Percentiles rank a stretch among this genome's conserved stretches.
Conservation (phyloP, 1,140 invertebrate genomes). For the Danaus melanippus region DNA sequence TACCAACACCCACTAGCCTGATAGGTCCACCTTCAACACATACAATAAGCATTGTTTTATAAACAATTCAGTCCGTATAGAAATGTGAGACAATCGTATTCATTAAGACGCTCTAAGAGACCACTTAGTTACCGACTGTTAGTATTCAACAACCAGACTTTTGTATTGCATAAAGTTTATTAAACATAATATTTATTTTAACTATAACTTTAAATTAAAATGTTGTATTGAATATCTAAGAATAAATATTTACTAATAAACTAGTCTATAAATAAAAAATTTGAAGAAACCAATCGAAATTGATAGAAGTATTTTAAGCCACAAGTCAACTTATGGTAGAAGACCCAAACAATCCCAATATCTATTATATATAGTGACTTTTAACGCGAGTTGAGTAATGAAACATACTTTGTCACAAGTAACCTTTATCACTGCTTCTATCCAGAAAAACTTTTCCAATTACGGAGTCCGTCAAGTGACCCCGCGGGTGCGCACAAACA, state of each 20-base stretch:
- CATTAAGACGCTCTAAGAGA: conserved; percentile 2
- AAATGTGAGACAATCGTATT: not conserved
- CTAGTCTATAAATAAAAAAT: no score
- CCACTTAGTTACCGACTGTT: no score
- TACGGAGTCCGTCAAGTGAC: conserved; percentile 54
- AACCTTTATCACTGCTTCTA: conserved; percentile 48
- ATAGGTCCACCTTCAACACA: conserved; percentile 12
- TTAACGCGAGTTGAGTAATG: not conserved
- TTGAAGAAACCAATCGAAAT: no score
- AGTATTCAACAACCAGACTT: no score
- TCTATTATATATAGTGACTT: no score
- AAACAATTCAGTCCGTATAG: not conserved
- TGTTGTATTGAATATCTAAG: not conserved
- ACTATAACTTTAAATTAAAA: conserved; percentile 3
- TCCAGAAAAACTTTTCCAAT: conserved; percentile 60
- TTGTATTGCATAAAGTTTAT: no score
- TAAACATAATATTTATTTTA: not conserved
- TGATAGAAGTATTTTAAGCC: no score
- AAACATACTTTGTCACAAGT: conserved; percentile 37
- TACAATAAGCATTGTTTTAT: conserved; percentile 14
- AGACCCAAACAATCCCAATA: no score
- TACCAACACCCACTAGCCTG: conserved; percentile 11
- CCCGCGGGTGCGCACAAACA: conserved; percentile 45
- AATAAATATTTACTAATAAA: no score
- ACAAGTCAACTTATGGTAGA: no score